A percentile compares a stretch with the other conserved stretches of the same genome.
Evolutionary conservation across 2,113 vertebrate genomes (phyloP).

Genomic region (Pao palembangensis): DNA sequence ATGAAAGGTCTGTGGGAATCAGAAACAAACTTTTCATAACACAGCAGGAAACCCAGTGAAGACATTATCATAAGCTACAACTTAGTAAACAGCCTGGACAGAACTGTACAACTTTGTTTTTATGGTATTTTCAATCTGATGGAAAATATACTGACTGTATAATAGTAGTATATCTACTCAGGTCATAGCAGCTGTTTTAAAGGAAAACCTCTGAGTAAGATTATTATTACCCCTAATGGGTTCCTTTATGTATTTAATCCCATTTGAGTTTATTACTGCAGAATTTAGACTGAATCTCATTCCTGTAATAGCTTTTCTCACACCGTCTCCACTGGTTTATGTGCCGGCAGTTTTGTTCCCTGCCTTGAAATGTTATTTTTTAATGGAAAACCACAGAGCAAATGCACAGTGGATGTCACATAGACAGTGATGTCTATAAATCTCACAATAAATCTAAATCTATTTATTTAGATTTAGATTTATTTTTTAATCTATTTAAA

Average conservation of each 20-base stretch:
- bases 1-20: neutral
- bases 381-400: neutral
- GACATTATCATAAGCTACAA: neutral
- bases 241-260: slow-evolving; percentile 2
- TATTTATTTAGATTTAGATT: too few species aligned
- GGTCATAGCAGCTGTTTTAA: slow-evolving; percentile 4
- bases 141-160: too few species aligned
- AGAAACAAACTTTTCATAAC: slow-evolving; percentile 1
- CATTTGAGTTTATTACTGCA: slow-evolving; percentile 3
- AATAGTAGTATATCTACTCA: too few species aligned
- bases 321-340: neutral
- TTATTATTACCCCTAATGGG: neutral
- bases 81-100: too few species aligned
- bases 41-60: too few species aligned
- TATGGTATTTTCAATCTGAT: too few species aligned
- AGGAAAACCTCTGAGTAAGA: slow-evolving; percentile 2
- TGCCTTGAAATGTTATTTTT: neutral
- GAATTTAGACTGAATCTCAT: slow-evolving; percentile 3
- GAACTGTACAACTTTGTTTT: too few species aligned
- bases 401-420: too few species aligned
- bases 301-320: neutral
- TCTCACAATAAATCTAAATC: neutral
- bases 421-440: too few species aligned
- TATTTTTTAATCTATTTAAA: too few species aligned
- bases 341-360: neutral